Base-by-base conservation (phyloP, 2,113 vertebrate species). In the Pelodiscus sinensis region DNA sequence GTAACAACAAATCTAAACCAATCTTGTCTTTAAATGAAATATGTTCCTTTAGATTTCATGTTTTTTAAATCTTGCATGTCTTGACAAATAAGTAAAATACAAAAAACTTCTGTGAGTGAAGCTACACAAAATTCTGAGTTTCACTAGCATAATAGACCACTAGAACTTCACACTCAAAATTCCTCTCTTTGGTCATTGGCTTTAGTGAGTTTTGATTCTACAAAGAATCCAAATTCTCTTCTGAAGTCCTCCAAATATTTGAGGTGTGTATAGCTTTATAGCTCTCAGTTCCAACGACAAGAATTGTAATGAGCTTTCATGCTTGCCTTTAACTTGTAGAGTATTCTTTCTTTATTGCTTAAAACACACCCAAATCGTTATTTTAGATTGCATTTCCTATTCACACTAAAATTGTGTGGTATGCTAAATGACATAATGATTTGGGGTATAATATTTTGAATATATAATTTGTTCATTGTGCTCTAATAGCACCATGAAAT, bases 241-340 rank as follows among this genome's bases (percentile, higher is more conserved):
- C 92, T 87, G 68, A 96, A 91, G 82, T 95, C 90, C 91, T 93
- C 86, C 90, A 92, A 92, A 79, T 91, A 88, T 95, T 93, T 91
- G 84, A 94, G 89, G 86, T 75, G 88, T 90, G 94, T 82, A 75
- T 51, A 92, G 81, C 87, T 92, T 95, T 87, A 86, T 56, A 94
- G 91, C 89, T 91, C 92, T 19, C 18, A 93, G 86, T 77, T 90
- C 78, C 91, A 95, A 93, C 95, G 92, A 89, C 89, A 94, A 93
- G 91, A 60, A 95, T 95, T 79, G 85, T 87, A 95, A 95, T 62
- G 84, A 94, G 84, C 96, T 95, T 88, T 93, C 90, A 87, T 44
- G 12, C 68, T 92, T 93, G 80, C n/a, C 18, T 87, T 90, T 58
- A 83, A 95, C 92, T 92, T 88, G 31, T 86, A 92, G 88, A 90